These are phyloP conservation scores for Mustelus asterias DNA, from an alignment of 2,113 vertebrate species.

Conservation along the genomic window DNA sequence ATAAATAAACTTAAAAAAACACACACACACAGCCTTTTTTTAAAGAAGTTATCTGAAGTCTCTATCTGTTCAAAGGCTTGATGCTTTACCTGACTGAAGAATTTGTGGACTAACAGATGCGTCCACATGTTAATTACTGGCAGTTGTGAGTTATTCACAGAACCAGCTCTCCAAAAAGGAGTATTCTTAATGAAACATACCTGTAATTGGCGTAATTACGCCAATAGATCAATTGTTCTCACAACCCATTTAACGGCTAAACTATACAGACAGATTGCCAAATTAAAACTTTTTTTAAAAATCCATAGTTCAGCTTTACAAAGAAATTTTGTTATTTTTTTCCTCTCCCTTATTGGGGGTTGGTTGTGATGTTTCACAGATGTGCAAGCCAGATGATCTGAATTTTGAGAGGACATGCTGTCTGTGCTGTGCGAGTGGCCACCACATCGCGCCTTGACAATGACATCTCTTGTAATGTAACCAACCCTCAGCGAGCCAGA, in stretches of 20 bases:
- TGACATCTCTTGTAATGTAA: constrained; percentile 45
- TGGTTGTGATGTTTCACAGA: not conserved
- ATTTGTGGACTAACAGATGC: constrained; percentile 82
- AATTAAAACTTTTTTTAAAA: not conserved
- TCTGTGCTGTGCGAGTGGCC: not conserved
- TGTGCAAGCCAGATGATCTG: not conserved
- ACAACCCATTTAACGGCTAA: not conserved
- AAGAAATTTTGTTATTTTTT: not conserved
- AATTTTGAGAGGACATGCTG: not conserved
- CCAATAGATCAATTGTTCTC: not conserved
- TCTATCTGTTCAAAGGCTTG: not conserved
- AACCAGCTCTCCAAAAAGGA: not conserved
- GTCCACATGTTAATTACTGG: constrained; percentile 99
- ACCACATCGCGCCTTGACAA: constrained; percentile 42
- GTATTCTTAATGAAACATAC: constrained; percentile 53
- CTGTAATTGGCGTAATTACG: not conserved
- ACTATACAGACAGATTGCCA: not conserved
- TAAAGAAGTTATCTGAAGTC: not conserved
- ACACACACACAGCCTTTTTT: not conserved
- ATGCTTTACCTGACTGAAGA: not conserved
- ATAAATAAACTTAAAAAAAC: too few species aligned
- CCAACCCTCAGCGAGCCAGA: constrained; percentile 40
- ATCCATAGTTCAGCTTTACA: not conserved
- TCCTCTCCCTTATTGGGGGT: not conserved
- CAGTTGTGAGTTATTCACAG: constrained; percentile 68